Base-by-base conservation (phyloP, 64 coral and sea anemone species). In the Montipora sp. region DNA sequence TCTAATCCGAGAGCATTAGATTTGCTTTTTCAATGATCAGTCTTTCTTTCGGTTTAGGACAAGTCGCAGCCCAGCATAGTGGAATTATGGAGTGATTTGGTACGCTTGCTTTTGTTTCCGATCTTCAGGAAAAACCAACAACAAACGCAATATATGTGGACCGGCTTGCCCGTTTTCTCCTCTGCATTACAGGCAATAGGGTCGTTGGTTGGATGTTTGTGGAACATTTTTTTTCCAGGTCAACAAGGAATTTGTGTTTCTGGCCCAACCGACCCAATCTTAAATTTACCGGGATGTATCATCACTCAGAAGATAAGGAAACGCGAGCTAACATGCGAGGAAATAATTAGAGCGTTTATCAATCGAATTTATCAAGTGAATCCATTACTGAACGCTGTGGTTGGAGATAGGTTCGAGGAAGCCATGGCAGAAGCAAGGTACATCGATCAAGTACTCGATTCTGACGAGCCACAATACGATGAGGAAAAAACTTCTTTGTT, bases 281-380 rank as follows among this genome's bases (percentile, higher is more conserved):
- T 96, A n/a, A 78, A 87, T 57, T 59, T 88, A 51, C 49, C 95
- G 4, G 95, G 83, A 5, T 72, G 86, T 45, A 59, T 23, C 14
- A 50, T 96, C n/a, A 88, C 70, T 44, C 73, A 76, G 50, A 74
- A 84, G 3, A 94, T 96, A 75, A 92, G 89, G 36, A 12, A 90
- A 65, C 80, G 89, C 2, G 75, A 55, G 3, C 0, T 90, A 51
- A 94, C 53, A 20, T 89, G 88, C 44, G 92, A 83, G 23, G 53
- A 81, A 51, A 80, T 91, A 2, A 81, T 91, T 19, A 44, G 72
- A 3, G 83, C 82, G 21, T 96, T 91, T 65, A 93, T 94, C 21
- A 45, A 80, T 66, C 72, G 95, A 20, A 94, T 96, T 49, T 83
- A 51, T 58, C 75, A 94, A 72, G 95, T 96, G 1, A 96, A 96